Percentiles rank a stretch among this genome's conserved stretches.
Conservation (phyloP, 2,888 invertebrate species). For the Diarsia dahlii region DNA sequence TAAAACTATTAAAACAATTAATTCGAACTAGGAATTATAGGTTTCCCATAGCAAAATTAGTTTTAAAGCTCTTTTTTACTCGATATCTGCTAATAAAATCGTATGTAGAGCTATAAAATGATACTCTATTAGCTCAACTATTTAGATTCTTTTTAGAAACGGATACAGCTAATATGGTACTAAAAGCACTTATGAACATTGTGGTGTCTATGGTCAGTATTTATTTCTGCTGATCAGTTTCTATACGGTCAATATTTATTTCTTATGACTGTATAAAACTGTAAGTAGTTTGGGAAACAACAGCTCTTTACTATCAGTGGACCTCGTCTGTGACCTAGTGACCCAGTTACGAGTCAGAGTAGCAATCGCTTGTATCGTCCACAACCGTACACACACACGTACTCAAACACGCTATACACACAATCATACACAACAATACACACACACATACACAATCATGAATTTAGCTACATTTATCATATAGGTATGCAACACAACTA, state of each 20-base stretch:
- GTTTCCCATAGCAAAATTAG: neutral
- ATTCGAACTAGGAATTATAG: neutral
- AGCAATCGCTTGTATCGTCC: slow-evolving; percentile 81
- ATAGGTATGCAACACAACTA: slow-evolving; percentile 23
- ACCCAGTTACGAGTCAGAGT: slow-evolving; percentile 91
- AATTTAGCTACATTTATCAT: slow-evolving; percentile 54
- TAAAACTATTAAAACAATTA: no score
- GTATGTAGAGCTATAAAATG: slow-evolving; percentile 1
- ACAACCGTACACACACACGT: slow-evolving; percentile 65
- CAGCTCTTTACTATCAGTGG: slow-evolving; percentile 82
- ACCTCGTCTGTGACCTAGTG: slow-evolving; percentile 92
- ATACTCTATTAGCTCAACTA: neutral
- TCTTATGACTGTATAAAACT: slow-evolving; percentile 67
- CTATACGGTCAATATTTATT: slow-evolving; percentile 51
- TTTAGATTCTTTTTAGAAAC: neutral
- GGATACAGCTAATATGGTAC: neutral
- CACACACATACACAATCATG: slow-evolving; percentile 26
- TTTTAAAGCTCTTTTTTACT: neutral
- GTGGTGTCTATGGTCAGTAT: slow-evolving; percentile 26
- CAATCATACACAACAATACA: slow-evolving; percentile 32
- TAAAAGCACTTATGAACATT: neutral
- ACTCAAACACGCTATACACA: slow-evolving; percentile 48
- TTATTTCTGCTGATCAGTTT: slow-evolving; percentile 53
- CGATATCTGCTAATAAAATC: neutral
- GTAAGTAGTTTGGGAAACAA: slow-evolving; percentile 82